Base-by-base conservation (phyloP, 2,888 invertebrate genomes). In the Trichopria drosophilae region DNA sequence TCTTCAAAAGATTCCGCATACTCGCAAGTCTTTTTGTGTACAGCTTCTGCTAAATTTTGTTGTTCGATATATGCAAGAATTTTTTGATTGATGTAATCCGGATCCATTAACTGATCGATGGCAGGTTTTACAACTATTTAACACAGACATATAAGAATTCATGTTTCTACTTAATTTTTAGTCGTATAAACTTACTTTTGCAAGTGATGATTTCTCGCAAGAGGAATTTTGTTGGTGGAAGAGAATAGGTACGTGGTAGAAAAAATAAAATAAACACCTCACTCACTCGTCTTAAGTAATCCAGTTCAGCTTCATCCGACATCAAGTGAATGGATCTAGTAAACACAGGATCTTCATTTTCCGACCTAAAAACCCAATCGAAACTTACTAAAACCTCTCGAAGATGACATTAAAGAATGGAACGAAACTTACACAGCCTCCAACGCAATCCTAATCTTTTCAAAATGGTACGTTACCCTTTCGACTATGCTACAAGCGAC, bases 1-100 rank as follows among this genome's bases (percentile, higher is more conserved):
- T 93, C 92, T 71, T 94, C 93, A 70, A 91, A 93, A 39, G 89
- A 91, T 58, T 90, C 88, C 0, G 93, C 91, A 72, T 90, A 90
- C 65, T 91, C 90, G 67, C 91, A 91, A 2, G 90, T 90, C 58
- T 87, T 82, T 40, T 86, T 82, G 60, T 90, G 90, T 74, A 90
- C 86, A 16, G 88, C 87, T 45, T 86, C 84, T 0, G 86, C 83
- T 46, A 87, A 83, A 65, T 90, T 85, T 58, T 91, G 88, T 16
- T 88, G 87, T 72, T 90, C 87, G 56, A 94, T 83, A 71, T 91
- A 92, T 57, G 84, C 82, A 47, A 93, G 82, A 53, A 94, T 84
- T 74, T 90, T 90, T 71, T 87, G 87, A 75, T 94, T 94, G 64
- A 94, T 89, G 71, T 90, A 93, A 77, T 93, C 93, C 5, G 94